Evolutionary conservation across 2,888 invertebrate genomes (phyloP), one percentile per base, ranked within the genome.

Genomic region (Pterostichus madidus): DNA sequence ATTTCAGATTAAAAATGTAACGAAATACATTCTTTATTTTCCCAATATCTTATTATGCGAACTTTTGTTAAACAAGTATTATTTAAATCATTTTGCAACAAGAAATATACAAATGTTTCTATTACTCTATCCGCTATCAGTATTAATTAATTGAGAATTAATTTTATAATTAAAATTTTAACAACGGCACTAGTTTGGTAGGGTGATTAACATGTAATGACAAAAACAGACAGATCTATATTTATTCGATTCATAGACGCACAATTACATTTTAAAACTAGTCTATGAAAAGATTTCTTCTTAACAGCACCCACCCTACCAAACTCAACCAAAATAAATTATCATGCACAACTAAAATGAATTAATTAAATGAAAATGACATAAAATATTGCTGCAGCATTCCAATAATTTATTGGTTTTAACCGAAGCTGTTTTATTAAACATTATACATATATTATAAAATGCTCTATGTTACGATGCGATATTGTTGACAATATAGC

Each of bases 301-400:
- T 52, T 53, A 32, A 53, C 84, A 85, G 87, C 89, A 89, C 89
- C 89, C 89, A 89, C 89, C 90, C 90, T 90, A 90, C 89, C 89
- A 90, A 90, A 89, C 88, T 86, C 86, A 87, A 88, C 87, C 86
- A 75, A 73, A 81, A 81, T 73, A 80, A 79, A 49, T 80, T 68
- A 80, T 39, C 68, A 80, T 80, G 80, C 71, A 84, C 80, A 81
- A 84, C 78, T 84, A 84, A 84, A 83, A 83, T 83, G 80, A 83
- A 83, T 80, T 80, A 83, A 52, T 68, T 84, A 83, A 84, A 84
- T 81, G 84, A 84, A 84, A 83, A 83, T 80, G 53, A 83, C 80
- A 82, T 83, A 83, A 85, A 84, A 84, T 13, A 15, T 24, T 71
- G 71, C 35, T 82, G 52, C 75, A 75, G 68, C 75, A 71, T 13